Evolutionary conservation across 2,888 invertebrate species (phyloP).

Genomic region (Acleris emargana): DNA sequence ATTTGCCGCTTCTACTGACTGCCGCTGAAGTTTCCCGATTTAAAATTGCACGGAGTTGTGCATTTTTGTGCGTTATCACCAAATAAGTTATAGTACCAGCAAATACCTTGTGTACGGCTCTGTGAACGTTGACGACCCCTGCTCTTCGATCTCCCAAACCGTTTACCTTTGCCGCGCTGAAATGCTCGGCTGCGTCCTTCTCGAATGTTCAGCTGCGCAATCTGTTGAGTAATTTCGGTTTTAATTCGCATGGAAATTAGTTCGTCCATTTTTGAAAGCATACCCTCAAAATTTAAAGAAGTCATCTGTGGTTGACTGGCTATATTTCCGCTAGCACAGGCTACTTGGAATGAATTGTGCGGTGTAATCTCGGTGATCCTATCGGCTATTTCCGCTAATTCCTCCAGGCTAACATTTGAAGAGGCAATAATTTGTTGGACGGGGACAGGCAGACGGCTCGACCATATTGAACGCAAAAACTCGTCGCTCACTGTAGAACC

Average conservation of each 20-base stretch:
- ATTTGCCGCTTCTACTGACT: constrained; percentile 46
- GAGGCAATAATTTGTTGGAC: not conserved
- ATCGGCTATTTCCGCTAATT: not conserved
- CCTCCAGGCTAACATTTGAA: not conserved
- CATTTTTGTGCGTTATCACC: constrained; percentile 38
- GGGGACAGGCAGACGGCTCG: not conserved
- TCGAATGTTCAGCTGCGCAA: constrained; percentile 4
- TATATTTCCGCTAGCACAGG: not conserved
- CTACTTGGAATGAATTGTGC: not conserved
- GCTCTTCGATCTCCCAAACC: constrained; percentile 5
- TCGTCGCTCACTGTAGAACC: not conserved
- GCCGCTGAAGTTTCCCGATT: constrained; percentile 40
- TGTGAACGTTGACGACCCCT: constrained; percentile 3
- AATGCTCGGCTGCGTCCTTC: constrained; percentile 5
- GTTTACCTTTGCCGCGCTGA: not conserved
- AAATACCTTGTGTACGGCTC: constrained; percentile 14
- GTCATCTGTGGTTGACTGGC: not conserved
- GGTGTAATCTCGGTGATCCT: not conserved
- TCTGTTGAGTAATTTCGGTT: constrained; percentile 5
- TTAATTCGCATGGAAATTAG: constrained; percentile 1
- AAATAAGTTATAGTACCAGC: constrained; percentile 40
- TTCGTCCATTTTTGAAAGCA: constrained; percentile 8
- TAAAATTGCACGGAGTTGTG: constrained; percentile 40
- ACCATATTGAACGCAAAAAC: not conserved
- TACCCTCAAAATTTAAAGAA: constrained; percentile 8